Percentiles rank a stretch among this genome's conserved stretches.
Evolutionary conservation across 2,797 vertebrate species (phyloP).

Genomic region (Apogon talboti): DNA sequence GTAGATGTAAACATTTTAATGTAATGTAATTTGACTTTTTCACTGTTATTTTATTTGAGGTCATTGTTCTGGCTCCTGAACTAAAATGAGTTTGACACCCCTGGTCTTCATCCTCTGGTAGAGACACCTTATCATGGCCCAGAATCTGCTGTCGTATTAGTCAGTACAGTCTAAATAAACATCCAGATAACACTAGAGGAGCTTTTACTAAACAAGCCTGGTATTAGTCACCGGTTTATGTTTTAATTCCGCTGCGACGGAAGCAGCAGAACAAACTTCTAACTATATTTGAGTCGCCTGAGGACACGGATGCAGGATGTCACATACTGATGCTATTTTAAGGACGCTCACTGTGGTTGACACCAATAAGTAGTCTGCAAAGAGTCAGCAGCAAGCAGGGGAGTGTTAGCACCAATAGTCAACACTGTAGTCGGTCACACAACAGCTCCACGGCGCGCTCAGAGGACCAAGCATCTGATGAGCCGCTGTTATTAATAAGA

Average conservation of each 20-base stretch:
- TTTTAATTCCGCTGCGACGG: constrained; percentile 2
- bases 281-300: constrained; percentile 6
- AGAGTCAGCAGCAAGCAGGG: background rate
- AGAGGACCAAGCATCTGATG: no score
- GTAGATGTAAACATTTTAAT: no score
- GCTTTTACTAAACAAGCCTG: no score
- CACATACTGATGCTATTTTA: no score
- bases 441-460: background rate
- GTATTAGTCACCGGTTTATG: background rate
- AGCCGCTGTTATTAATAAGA: no score
- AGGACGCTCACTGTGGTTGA: background rate
- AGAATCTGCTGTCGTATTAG: no score
- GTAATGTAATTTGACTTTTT: no score
- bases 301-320: background rate
- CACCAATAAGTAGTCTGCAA: background rate
- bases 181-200: background rate
- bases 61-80: no score
- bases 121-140: no score
- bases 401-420: background rate
- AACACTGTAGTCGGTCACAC: background rate
- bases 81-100: no score
- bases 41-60: no score
- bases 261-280: constrained; percentile 4
- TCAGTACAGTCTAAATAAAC: background rate
- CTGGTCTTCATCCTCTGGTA: no score